Evolutionary conservation across 2,797 vertebrate species (phyloP), one percentile per base, ranked within the genome.

Genomic region (Zenarchopterus dispar): DNA sequence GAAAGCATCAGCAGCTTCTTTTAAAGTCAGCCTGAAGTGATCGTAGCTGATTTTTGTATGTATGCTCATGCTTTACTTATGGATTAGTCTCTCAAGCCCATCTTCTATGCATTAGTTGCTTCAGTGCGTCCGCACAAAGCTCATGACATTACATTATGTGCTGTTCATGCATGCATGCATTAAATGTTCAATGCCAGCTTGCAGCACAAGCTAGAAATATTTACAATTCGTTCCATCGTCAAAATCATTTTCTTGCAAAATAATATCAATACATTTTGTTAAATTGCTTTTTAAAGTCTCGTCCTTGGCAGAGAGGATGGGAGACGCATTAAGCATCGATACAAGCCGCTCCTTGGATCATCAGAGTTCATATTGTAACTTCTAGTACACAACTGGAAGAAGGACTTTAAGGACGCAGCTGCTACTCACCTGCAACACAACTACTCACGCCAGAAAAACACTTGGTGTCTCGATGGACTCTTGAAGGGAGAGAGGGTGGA

Each of bases 381-480:
- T 24, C 46, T 41, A 18, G 33, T 36, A n/a, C 21, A 19, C 10
- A 41, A 4, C 24, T 46, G 1, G 18, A 44, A 54, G 56, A 21
- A 49, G 22, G 26, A 78, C 60, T 68, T 76, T 6, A 50, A 71
- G 39, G 71, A 53, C 33, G 1, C 78, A 86, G 80, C 71, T 80
- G 79, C 59, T 57, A 2, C 45, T 56, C 0, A 21, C 39, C 41
- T 46, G 28, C 15, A 46, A 41, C 22, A 36, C 64, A 65, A 28
- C 56, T 56, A 8, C 48, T 48, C 33, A 68, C 58, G 57, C 50
- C 13, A 78, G 69, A 82, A 74, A 80, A 87, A 78, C 80, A 83
- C 70, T 64, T 56, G 23, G 47, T 10, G 73, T 85, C 82, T 85
- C 68, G 2, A 53, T 65, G 73, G 88, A 78, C 68, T 70, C 41